phyloP scores from a whole-genome alignment of 2,113 vertebrate genomes.

The Phrynocephalus versicolor region DNA sequence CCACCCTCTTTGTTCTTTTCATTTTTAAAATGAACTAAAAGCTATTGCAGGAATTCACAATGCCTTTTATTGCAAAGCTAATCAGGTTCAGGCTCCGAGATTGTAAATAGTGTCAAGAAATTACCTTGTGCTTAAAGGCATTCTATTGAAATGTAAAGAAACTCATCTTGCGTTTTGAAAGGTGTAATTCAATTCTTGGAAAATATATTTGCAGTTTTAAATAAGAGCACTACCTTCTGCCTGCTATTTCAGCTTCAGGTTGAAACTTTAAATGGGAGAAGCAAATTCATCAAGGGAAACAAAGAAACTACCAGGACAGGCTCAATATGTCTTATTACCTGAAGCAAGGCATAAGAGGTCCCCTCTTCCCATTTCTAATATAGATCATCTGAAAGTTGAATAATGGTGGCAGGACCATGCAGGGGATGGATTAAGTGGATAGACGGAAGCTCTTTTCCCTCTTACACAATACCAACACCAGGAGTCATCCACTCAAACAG shows the following conservation, averaged over 20 bases:
- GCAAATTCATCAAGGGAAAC: background rate
- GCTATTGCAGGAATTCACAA: background rate
- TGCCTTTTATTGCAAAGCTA: conserved; percentile 5
- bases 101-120: background rate
- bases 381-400: too few relatives aligned
- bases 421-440: too few relatives aligned
- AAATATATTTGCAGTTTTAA: background rate
- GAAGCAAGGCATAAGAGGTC: too few relatives aligned
- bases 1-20: background rate
- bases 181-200: background rate
- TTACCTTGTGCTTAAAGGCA: background rate
- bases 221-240: fast-evolving
- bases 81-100: background rate
- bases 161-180: background rate
- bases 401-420: too few relatives aligned
- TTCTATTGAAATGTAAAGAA: background rate
- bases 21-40: background rate
- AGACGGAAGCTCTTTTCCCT: too few relatives aligned
- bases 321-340: too few relatives aligned
- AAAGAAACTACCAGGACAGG: background rate
- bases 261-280: background rate
- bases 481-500: too few relatives aligned
- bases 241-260: background rate
- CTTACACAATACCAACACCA: too few relatives aligned
- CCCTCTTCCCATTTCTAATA: too few relatives aligned